A percentile compares a stretch with the other conserved stretches of the same genome.
Conservation (phyloP, 1,140 invertebrate species). For the Nebria ingens region DNA sequence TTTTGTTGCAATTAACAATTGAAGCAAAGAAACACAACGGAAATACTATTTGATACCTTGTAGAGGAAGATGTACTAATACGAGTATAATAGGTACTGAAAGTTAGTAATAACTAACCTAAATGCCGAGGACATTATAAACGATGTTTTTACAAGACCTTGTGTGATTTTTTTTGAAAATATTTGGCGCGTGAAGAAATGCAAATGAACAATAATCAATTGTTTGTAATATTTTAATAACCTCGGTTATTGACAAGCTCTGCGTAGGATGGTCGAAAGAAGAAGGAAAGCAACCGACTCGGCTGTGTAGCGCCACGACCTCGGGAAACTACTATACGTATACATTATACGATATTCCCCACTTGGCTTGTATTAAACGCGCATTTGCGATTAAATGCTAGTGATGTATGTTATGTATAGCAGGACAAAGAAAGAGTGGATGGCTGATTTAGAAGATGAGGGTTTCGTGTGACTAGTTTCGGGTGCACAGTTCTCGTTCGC, state of each 20-base stretch:
- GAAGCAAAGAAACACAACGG: no score
- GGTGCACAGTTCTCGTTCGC: not conserved
- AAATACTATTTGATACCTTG: no score
- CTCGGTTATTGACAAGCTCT: slow-evolving; percentile 1
- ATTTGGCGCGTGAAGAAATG: not conserved
- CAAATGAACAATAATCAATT: not conserved
- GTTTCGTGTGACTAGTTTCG: no score
- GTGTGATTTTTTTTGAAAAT: not conserved
- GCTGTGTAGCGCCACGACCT: not conserved
- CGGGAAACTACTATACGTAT: not conserved
- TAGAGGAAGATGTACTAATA: no score
- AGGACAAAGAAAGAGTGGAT: not conserved
- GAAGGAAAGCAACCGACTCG: not conserved
- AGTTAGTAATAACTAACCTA: no score
- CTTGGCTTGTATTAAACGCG: not conserved
- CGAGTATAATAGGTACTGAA: not conserved
- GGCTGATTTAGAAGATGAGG: no score
- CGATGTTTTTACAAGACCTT: no score
- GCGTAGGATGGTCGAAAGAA: not conserved
- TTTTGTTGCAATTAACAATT: no score
- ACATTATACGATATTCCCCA: not conserved
- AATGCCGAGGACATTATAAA: no score
- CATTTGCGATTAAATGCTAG: not conserved
- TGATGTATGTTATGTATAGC: not conserved
- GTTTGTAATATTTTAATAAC: slow-evolving; percentile 5